Base-by-base conservation (phyloP, 2,888 invertebrate species). In the Allygus modestus region DNA sequence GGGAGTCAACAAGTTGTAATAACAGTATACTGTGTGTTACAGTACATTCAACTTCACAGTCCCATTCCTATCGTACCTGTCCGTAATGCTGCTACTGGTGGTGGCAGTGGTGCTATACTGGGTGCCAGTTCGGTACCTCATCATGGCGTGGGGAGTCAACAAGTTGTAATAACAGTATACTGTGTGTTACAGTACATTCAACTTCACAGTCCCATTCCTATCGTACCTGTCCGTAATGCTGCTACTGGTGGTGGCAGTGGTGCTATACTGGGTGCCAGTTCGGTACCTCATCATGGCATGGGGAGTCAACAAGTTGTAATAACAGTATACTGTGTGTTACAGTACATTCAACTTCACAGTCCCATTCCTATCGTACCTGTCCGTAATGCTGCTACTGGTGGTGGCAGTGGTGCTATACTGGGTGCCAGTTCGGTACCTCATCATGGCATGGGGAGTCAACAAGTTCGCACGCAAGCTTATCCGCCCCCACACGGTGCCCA, bases 1-100 rank as follows among this genome's bases (percentile, higher is more conserved):
- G 98, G 99, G 99, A 89, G 91, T 97, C 84, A 98, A 98, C 91
- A 99, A 99, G 91, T 99, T 99, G n/a, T n/a, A n/a, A n/a, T n/a
- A n/a, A n/a, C n/a, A n/a, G n/a, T n/a, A n/a, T n/a, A n/a, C n/a
- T n/a, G n/a, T n/a, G n/a, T n/a, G n/a, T 93, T 94, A 86, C 92
- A 98, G 98, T 91, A 95, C 98, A 85, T 97, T 98, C 92, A 98
- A 98, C 91, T 99, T 99, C 92, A 97, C 98, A 85, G 96, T 98
- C 90, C 98, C 99, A 86, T 99, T 98, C 92, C 92, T 99, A 88
- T 98, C 98, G 89, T 97, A 96, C 92, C 92, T 99, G 90, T 97
- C 98, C 23, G 96, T 98, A 88, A 91, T 95, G 58, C 93, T 97
- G 88, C 91, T 98, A 81, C 90, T 94, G 85, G 92, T 94, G 77